Conservation (phyloP, 1,140 invertebrate genomes). For the Sycophila sp. region DNA sequence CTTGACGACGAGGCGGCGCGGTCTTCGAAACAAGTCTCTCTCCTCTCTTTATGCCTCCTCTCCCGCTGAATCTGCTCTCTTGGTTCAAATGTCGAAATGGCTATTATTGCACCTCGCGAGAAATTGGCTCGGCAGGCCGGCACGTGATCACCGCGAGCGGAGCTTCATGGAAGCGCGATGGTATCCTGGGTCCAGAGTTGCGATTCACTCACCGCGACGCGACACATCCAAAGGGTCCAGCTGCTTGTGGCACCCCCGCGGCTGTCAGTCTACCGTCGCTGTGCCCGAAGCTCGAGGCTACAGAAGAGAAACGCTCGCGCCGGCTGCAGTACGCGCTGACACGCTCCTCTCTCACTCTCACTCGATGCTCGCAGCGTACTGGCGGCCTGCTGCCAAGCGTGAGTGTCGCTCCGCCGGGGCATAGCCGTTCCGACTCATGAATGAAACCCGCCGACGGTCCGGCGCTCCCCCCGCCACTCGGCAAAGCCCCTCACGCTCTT, state of each 20-base stretch:
- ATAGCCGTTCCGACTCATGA: slow-evolving; percentile 13
- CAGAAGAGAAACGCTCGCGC: too few species aligned
- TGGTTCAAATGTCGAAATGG: neutral
- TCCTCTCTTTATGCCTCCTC: neutral
- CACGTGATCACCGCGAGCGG: too few species aligned
- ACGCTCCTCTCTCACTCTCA: neutral
- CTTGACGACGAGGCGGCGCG: neutral
- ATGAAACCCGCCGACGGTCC: slow-evolving; percentile 8
- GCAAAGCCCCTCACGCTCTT: neutral
- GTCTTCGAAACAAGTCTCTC: neutral
- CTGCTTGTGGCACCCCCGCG: slow-evolving; percentile 20
- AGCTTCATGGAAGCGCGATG: too few species aligned
- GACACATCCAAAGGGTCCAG: too few species aligned
- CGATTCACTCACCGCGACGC: too few species aligned
- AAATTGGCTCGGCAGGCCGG: too few species aligned
- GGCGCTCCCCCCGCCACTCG: neutral
- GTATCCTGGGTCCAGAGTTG: too few species aligned
- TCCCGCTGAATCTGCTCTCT: neutral
- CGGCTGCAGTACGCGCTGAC: neutral
- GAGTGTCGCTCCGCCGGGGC: neutral
- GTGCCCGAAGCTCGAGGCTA: too few species aligned
- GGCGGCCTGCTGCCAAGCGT: neutral
- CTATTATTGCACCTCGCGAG: too few species aligned
- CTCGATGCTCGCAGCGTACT: neutral
- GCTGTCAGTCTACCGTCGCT: neutral